Evolutionary conservation across 2,113 vertebrate genomes (phyloP).

Genomic region (Dinomys branickii): DNA sequence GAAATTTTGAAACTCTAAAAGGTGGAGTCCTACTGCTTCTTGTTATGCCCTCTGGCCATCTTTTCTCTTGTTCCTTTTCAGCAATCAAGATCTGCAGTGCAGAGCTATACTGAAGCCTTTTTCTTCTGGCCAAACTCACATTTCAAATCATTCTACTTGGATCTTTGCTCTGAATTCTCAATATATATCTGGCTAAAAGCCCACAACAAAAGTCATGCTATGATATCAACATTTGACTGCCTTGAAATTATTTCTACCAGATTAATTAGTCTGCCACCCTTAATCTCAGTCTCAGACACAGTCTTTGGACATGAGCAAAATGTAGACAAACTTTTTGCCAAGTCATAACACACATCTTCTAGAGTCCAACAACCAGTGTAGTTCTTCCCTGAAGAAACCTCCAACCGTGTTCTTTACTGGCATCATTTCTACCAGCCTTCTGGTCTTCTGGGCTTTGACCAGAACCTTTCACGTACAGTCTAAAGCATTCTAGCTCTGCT

Average conservation of each 20-base stretch:
- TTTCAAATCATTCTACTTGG: not conserved
- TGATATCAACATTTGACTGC: not conserved
- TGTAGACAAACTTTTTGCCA: not conserved
- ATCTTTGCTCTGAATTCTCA: not conserved
- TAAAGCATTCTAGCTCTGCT: not conserved
- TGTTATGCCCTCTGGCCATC: not conserved
- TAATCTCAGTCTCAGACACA: not conserved
- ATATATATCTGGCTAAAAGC: not conserved
- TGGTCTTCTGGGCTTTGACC: not conserved
- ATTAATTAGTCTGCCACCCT: not conserved
- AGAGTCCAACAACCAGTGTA: not conserved
- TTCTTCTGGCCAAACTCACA: not conserved
- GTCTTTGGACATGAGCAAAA: not conserved
- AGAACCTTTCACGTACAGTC: not conserved
- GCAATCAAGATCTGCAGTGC: not conserved
- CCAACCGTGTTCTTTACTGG: not conserved
- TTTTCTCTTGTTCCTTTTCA: not conserved
- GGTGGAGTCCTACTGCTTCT: not conserved
- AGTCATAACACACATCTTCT: not conserved
- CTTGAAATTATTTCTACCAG: not conserved
- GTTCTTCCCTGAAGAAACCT: not conserved
- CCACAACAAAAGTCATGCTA: not conserved
- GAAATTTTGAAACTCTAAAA: not conserved
- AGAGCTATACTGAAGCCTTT: not conserved
- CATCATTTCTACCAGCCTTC: not conserved